Percentiles rank a stretch among this genome's conserved stretches.
Conservation (phyloP, 2,888 invertebrate species). For the Eupithecia tripunctaria region DNA sequence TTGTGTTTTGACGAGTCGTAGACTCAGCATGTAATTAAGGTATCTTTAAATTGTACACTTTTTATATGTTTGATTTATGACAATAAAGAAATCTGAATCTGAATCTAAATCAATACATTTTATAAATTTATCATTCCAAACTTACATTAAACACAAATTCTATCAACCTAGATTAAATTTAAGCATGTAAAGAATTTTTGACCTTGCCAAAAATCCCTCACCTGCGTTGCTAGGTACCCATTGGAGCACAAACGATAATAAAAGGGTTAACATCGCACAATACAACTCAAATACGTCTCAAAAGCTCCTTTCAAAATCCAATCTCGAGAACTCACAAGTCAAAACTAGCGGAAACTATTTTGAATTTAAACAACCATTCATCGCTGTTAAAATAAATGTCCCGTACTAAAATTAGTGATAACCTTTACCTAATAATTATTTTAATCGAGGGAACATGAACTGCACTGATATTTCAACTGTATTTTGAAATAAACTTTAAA, state of each 20-base stretch:
- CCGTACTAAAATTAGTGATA: background rate
- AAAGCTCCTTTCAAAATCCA: conserved; percentile 36
- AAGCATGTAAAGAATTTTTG: background rate
- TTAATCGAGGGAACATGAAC: background rate
- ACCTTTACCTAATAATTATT: background rate
- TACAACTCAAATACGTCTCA: conserved; percentile 17
- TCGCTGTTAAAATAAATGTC: conserved; percentile 51
- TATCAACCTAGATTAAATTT: no score
- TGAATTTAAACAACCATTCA: conserved; percentile 55
- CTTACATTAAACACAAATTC: no score
- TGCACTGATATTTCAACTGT: background rate
- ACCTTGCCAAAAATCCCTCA: background rate
- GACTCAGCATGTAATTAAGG: no score
- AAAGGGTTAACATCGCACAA: conserved; percentile 12
- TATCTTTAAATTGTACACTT: no score
- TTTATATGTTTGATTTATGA: no score
- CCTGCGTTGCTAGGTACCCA: background rate
- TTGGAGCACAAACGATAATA: conserved; percentile 3
- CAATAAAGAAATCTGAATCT: no score
- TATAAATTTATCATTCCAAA: no score
- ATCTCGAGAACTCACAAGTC: conserved; percentile 42
- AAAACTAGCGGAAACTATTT: conserved; percentile 55
- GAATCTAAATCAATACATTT: no score
- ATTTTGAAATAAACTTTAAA: background rate
- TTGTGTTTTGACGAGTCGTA: no score